Base-by-base conservation (phyloP, 2,113 vertebrate genomes). In the Cyprinus carpio region DNA sequence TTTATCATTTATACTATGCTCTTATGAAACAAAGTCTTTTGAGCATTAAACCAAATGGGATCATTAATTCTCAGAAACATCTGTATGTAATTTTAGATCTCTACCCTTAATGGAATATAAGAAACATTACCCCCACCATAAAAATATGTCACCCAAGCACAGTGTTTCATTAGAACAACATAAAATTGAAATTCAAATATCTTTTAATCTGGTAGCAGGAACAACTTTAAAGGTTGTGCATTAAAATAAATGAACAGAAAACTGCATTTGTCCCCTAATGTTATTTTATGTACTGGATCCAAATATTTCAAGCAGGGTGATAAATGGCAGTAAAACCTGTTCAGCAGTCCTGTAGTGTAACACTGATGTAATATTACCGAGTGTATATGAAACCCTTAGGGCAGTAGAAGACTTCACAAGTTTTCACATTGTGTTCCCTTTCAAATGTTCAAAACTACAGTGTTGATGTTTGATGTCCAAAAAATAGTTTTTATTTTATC, bases 91-190 rank as follows among this genome's bases (percentile, higher is more conserved):
- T 79, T 62, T 13, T 54, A 43, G 6, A 79, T 16, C 23, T 60
- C 7, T 0, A 23, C 56, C 23, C 56, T 60, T 62, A 62, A 62
- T 79, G 56, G 29, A 40, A 40, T 6, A 62, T 16, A 11, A 49
- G n/a, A 18, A 81, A 81, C 40, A 65, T 81, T 46, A 81, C 15
- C 15, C 34, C 25, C 4, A 23, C n/a, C 37, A 81, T 81, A 81
- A 81, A 81, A 81, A 81, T 81, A 81, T 81, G 60, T 81, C 78
- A 81, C 25, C 78, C 78, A 65, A 62, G 40, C 76, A 40, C 4
- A 62, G 31, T n/a, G 23, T 78, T 78, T 79, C 54, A 78, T 78
- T 78, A 78, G 31, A 60, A 37, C 37, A 78, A 69, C 80, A 82
- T 82, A 82, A 54, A n/a, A 82, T 69, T 25, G 11, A 18, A 69